These are phyloP conservation scores for Thaleichthys pacificus DNA, from an alignment of 2,797 vertebrate genomes.

Conservation along the genomic window DNA sequence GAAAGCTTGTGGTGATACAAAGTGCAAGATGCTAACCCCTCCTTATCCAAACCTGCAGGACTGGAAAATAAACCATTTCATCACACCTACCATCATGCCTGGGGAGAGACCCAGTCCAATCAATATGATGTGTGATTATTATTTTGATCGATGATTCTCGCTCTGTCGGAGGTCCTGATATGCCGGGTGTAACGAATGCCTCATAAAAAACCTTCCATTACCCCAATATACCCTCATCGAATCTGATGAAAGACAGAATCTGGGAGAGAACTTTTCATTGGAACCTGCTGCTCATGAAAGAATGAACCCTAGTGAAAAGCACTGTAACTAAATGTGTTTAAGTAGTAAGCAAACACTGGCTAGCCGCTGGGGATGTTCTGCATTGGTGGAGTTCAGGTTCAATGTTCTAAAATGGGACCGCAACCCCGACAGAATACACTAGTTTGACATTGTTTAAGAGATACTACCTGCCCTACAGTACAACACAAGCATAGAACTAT, in stretches of 20 bases:
- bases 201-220: slow-evolving; percentile 47
- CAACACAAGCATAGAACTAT: slow-evolving; percentile 58
- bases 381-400: slow-evolving; percentile 72
- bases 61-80: slow-evolving; percentile 25
- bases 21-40: slow-evolving; percentile 31
- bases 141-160: slow-evolving; percentile 42
- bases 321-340: slow-evolving; percentile 45
- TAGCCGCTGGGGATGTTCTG: slow-evolving; percentile 51
- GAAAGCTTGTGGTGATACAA: slow-evolving; percentile 31
- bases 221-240: slow-evolving; percentile 20
- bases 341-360: slow-evolving; percentile 59
- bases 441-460: slow-evolving; percentile 56
- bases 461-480: slow-evolving; percentile 47
- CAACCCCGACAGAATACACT: slow-evolving; percentile 67
- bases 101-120: slow-evolving; percentile 11
- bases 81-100: slow-evolving; percentile 19
- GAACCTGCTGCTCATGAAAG: slow-evolving; percentile 48
- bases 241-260: slow-evolving; percentile 49
- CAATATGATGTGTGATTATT: slow-evolving; percentile 42
- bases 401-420: slow-evolving; percentile 72
- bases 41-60: slow-evolving; percentile 23
- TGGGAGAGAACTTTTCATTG: slow-evolving; percentile 34
- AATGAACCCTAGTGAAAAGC: slow-evolving; percentile 51
- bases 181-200: slow-evolving; percentile 53
- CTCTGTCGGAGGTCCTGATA: slow-evolving; percentile 35